Conservation (phyloP, 2,888 invertebrate species). For the Andrena chrysosceles region DNA sequence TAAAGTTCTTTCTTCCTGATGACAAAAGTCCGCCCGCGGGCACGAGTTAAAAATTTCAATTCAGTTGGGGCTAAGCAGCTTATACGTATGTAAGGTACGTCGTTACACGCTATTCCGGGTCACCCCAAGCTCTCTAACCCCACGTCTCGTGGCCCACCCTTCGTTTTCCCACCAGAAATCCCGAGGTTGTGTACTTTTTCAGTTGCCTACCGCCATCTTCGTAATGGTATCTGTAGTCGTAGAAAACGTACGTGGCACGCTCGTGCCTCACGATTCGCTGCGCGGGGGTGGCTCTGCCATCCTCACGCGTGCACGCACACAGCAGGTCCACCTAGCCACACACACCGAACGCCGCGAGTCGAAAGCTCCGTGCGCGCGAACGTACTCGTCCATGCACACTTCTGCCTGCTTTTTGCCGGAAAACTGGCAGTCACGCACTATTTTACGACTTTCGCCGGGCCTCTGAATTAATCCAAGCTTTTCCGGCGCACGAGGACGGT, state of each 20-base stretch:
- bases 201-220: constrained; percentile 67
- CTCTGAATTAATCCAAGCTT: constrained; percentile 70
- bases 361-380: constrained; percentile 28
- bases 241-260: constrained; percentile 69
- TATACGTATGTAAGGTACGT: constrained; percentile 37
- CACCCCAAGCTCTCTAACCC: constrained; percentile 10
- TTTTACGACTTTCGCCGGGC: constrained; percentile 71
- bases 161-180: constrained; percentile 27
- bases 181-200: constrained; percentile 68
- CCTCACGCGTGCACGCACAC: constrained; percentile 31
- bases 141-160: constrained; percentile 5
- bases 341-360: not conserved
- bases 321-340: not conserved
- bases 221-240: constrained; percentile 70
- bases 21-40: not conserved
- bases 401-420: constrained; percentile 33
- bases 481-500: constrained; percentile 45
- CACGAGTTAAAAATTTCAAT: constrained; percentile 66
- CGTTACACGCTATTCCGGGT: constrained; percentile 23
- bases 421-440: constrained; percentile 69
- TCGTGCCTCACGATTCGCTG: constrained; percentile 27
- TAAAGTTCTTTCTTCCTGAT: not conserved
- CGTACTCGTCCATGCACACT: constrained; percentile 39
- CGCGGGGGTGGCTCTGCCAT: constrained; percentile 23
- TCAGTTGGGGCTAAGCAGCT: constrained; percentile 54